These are phyloP conservation scores for Ridgeia piscesae DNA, from an alignment of 1,140 invertebrate species.

Conservation along the genomic window DNA sequence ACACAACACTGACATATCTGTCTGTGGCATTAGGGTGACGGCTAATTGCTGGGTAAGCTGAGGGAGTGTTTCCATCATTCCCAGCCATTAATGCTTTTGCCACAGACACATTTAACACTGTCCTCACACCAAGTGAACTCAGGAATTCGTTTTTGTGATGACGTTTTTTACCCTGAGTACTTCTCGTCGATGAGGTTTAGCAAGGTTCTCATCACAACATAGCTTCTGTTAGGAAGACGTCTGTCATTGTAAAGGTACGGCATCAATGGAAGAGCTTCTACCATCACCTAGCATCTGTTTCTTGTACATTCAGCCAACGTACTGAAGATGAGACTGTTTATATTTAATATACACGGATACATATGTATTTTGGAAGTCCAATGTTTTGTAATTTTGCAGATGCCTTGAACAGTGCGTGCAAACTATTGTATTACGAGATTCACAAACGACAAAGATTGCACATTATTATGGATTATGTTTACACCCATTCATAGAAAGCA, in stretches of 20 bases:
- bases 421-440: background rate
- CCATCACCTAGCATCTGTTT: background rate
- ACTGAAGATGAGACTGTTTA: background rate
- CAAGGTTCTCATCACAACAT: background rate
- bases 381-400: background rate
- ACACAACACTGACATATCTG: background rate
- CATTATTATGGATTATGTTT: too few species aligned
- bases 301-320: background rate
- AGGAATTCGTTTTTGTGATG: background rate
- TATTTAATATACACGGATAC: background rate
- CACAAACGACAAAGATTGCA: background rate
- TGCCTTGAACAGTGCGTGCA: background rate
- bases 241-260: too few species aligned
- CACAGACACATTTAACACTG: background rate
- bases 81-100: background rate
- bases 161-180: background rate
- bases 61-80: background rate
- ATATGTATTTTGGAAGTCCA: background rate
- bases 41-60: background rate
- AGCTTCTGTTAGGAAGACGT: background rate
- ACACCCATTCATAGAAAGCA: too few species aligned
- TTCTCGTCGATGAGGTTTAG: background rate
- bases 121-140: background rate
- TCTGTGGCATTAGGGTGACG: background rate
- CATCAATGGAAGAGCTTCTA: background rate